These are phyloP conservation scores for Melanotus villosus DNA, from an alignment of 2,888 invertebrate species.

Conservation along the genomic window DNA sequence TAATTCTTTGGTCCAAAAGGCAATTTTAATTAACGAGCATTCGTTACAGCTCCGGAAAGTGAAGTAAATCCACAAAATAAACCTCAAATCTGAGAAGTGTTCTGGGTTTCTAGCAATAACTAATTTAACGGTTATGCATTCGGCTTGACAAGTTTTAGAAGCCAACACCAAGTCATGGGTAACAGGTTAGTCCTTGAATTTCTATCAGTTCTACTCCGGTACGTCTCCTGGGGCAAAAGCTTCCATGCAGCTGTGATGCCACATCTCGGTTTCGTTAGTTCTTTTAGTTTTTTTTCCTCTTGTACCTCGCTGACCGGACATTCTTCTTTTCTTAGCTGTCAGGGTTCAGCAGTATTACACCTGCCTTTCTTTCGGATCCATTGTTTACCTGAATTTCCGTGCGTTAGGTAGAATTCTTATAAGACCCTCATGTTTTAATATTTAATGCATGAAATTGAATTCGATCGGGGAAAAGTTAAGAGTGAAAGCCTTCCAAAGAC, in stretches of 20 bases:
- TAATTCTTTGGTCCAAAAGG: neutral
- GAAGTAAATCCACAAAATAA: neutral
- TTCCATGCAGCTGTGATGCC: slow-evolving; percentile 18
- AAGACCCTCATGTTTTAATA: neutral
- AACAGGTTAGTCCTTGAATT: slow-evolving; percentile 14
- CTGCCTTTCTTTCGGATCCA: slow-evolving; percentile 9
- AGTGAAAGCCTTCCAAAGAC: too few relatives aligned
- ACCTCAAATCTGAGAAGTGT: too few relatives aligned
- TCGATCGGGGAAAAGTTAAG: too few relatives aligned
- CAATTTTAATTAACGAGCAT: neutral
- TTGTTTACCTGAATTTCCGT: slow-evolving; percentile 5
- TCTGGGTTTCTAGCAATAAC: neutral
- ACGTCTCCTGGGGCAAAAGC: slow-evolving; percentile 13
- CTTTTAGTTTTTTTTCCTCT: slow-evolving; percentile 23
- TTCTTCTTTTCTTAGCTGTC: slow-evolving; percentile 19
- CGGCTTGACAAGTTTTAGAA: neutral
- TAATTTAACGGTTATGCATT: neutral
- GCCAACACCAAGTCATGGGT: neutral
- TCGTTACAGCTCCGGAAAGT: neutral
- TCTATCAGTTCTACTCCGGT: neutral
- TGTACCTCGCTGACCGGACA: slow-evolving; percentile 14
- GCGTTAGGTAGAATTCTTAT: neutral
- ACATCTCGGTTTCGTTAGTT: neutral
- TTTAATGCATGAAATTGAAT: too few relatives aligned
- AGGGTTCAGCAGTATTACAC: slow-evolving; percentile 9